A percentile compares a stretch with the other conserved stretches of the same genome.
Conservation (phyloP, 2,113 vertebrate species). For the Halichoerus grypus region DNA sequence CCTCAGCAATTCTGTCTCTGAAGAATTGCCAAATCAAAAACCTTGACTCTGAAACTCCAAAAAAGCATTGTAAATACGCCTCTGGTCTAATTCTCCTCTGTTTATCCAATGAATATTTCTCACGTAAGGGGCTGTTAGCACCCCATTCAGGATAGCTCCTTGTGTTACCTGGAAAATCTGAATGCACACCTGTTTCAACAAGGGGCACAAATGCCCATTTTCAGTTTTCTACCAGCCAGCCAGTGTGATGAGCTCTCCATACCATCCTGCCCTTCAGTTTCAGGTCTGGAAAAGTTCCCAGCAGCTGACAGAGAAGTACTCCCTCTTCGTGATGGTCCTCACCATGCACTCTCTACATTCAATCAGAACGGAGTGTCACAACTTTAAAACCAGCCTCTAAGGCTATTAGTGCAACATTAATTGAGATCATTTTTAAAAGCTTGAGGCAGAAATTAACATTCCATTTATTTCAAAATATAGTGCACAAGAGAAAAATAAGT, state of each 20-base stretch:
- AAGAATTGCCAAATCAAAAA: not conserved
- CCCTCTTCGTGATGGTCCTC: not conserved
- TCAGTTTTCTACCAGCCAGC: not conserved
- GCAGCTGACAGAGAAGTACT: not conserved
- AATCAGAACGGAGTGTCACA: not conserved
- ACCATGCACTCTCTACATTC: not conserved
- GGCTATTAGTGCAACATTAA: constrained; percentile 36
- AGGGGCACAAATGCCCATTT: not conserved
- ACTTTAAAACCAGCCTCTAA: not conserved
- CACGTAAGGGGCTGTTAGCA: not conserved
- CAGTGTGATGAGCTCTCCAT: fast-evolving
- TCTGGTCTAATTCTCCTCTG: not conserved
- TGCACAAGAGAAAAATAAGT: not conserved
- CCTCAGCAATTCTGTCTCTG: not conserved
- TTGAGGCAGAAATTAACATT: constrained; percentile 52
- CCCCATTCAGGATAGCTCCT: not conserved
- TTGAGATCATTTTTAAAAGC: constrained; percentile 67
- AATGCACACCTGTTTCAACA: not conserved
- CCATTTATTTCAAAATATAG: constrained; percentile 55
- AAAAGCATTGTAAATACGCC: not conserved
- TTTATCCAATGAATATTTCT: not conserved
- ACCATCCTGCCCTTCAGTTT: not conserved
- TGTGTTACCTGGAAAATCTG: not conserved
- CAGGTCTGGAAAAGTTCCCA: not conserved
- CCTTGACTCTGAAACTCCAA: not conserved